Conservation (phyloP, 1,140 invertebrate species). For the Ctenoplectra terminalis region DNA sequence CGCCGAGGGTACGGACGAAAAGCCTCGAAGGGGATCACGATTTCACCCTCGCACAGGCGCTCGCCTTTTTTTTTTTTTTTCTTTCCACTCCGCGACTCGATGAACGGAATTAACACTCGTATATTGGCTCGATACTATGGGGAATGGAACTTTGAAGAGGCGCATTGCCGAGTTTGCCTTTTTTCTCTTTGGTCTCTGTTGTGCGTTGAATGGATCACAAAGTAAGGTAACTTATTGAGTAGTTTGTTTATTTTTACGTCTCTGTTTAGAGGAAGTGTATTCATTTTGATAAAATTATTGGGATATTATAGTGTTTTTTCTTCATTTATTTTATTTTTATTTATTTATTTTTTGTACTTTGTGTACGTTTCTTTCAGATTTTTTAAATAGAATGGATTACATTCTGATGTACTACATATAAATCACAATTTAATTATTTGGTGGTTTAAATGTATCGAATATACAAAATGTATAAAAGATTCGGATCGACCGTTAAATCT, state of each 20-base stretch:
- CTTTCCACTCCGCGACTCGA: background rate
- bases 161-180: background rate
- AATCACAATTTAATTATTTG: too few relatives aligned
- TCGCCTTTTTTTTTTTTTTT: background rate
- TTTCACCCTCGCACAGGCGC: constrained; percentile 19
- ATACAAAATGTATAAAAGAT: too few relatives aligned
- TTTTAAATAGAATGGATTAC: too few relatives aligned
- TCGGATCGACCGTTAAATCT: too few relatives aligned
- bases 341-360: too few relatives aligned
- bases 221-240: background rate
- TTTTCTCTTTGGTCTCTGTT: background rate
- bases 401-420: too few relatives aligned
- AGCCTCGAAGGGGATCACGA: constrained; percentile 9
- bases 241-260: background rate
- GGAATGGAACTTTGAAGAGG: background rate
- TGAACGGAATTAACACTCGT: constrained; percentile 41
- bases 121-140: constrained; percentile 4
- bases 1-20: background rate
- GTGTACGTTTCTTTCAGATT: too few relatives aligned
- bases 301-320: too few relatives aligned
- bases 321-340: too few relatives aligned
- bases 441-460: too few relatives aligned
- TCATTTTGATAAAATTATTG: background rate
- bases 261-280: background rate
- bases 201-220: constrained; percentile 1